Conservation (phyloP, 2,113 vertebrate genomes). For the Cottus gobio region DNA sequence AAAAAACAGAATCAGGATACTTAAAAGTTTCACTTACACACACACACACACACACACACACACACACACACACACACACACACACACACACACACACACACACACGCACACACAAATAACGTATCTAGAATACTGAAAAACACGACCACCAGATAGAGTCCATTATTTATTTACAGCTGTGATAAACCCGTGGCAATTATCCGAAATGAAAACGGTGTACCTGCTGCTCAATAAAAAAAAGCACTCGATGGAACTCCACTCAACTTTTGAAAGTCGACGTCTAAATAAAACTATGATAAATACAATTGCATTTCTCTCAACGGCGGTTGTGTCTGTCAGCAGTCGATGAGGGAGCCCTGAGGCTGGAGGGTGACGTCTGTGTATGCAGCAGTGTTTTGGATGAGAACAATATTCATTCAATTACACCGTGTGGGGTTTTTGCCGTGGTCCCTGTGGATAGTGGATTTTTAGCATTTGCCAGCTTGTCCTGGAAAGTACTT, state of each 20-base stretch:
- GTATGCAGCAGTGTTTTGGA: conserved; percentile 40
- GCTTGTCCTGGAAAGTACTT: conserved; percentile 24
- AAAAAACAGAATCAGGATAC: conserved; percentile 56
- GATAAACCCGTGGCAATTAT: conserved; percentile 30
- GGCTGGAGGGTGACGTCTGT: conserved; percentile 29
- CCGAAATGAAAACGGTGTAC: conserved; percentile 9
- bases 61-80: too few species aligned
- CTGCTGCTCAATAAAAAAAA: conserved; percentile 1
- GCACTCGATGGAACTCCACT: conserved; percentile 10
- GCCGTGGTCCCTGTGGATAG: conserved; percentile 13
- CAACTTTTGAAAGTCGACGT: conserved; percentile 10
- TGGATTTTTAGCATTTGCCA: conserved; percentile 43
- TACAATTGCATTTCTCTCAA: conserved; percentile 10
- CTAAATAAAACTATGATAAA: conserved; percentile 23
- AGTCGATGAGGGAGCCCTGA: conserved; percentile 24
- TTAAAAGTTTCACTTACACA: conserved; percentile 65
- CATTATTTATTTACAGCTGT: conserved; percentile 39
- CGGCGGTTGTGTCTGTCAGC: conserved; percentile 33
- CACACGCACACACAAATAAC: too few species aligned
- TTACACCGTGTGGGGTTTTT: conserved; percentile 37
- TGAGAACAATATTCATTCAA: conserved; percentile 49
- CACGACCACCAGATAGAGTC: background rate
- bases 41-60: conserved; percentile 28
- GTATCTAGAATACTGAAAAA: conserved; percentile 3
- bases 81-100: conserved; percentile 31